Base-by-base conservation (phyloP, 2,113 vertebrate species). In the Morone chrysops region DNA sequence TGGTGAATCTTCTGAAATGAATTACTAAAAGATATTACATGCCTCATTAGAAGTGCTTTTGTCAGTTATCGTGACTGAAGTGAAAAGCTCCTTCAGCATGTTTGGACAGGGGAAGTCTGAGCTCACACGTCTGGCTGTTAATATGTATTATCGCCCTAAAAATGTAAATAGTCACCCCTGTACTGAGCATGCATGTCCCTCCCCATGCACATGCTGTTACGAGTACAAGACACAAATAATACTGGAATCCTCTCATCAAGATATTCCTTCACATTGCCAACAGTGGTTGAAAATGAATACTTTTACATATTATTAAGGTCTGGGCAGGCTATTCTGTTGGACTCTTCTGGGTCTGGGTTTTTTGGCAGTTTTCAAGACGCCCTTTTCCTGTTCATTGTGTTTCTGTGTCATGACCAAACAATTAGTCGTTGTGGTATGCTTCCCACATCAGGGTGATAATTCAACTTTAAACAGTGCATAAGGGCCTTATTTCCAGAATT, bases 371-470 rank as follows among this genome's bases (percentile, higher is more conserved):
- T 51, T 50, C 25, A 71, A 65, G 54, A 69, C 63, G 20, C 36
- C 63, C 40, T 41, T 57, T 90, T 90, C 87, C 82, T 81, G 59
- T 20, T 87, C 40, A 85, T 87, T 86, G 79, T 90, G 67, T 86
- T 71, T 76, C 18, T 75, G 43, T 59, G 43, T 83, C 70, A 65
- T 51, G 66, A 60, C 69, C 54, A 71, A 87, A 88, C 80, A 83
- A 70, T 70, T 61, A 20, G n/a, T 70, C 69, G 78, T 20, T 76
- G 51, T 84, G 78, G 63, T 60, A 20, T 74, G 66, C 80, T 84
- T 80, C 41, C 70, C 53, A 73, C 66, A 70, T 13, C 61, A 77
- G 53, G 74, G 72, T 71, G 41, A 70, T 18, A 41, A 69, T 83
- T 56, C 63, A 71, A 63, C 41, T 45, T 12, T 10, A 38, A 84